Base-by-base conservation (phyloP, 2,113 vertebrate genomes). In the Halichoerus grypus region DNA sequence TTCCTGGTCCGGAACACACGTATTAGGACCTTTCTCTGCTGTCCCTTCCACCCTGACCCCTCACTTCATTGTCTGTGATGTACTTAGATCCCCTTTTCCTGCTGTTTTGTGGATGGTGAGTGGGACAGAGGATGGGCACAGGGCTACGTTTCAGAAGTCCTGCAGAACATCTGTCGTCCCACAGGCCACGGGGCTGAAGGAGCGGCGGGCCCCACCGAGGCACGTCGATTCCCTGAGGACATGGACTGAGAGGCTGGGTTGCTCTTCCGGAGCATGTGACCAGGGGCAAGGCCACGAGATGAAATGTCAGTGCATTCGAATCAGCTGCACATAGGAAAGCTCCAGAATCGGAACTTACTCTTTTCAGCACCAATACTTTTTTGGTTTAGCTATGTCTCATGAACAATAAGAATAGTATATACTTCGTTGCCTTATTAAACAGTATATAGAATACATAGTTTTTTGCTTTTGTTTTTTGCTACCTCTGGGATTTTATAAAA, bases 141-240 rank as follows among this genome's bases (percentile, higher is more conserved):
- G 42, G 74, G 12, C 33, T 28, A 4, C 14, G 26, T 59, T 46
- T 36, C 59, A 1, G 39, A 55, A 92, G 57, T 69, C 65, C 81
- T 55, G 22, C 8, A 91, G 26, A 85, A 31, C 33, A 7, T 39
- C 55, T 24, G 98, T 99, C 42, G 88, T 98, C 26, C 98, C 99
- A 94, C 98, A 99, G 98, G 99, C 95, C 95, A 97, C 97, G 80
- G 98, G 96, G 85, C 74, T 98, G 95, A 98, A 98, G 46, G 98
- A 24, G 31, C 1, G 0, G 84, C 1, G 14, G 65, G 82, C 33
- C 46, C 88, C 0, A 0, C 12, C 0, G 13, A 97, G 94, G 53
- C 0, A 6, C 33, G 6, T 36, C 3, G 59, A 18, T 10, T 10
- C 28, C 51, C 57, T 4, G 63, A 91, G 81, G 28, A 92, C 19